These are phyloP conservation scores for Drosophila suboccidentalis DNA, from an alignment of 2,888 invertebrate genomes.

Conservation along the genomic window DNA sequence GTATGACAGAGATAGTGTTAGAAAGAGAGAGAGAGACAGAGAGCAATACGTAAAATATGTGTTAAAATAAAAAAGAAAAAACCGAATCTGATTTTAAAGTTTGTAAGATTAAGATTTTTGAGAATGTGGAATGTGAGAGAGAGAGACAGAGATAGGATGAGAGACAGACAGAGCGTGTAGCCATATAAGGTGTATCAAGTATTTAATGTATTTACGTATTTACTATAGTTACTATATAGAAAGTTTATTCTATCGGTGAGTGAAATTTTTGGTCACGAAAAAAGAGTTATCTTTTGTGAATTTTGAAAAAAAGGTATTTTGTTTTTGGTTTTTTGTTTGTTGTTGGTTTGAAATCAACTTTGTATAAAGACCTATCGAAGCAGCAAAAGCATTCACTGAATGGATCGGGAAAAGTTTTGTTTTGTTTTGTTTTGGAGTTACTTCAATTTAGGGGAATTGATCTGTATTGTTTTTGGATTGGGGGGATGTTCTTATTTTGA, in stretches of 20 bases:
- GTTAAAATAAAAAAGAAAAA: constrained; percentile 17
- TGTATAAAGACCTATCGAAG: constrained; percentile 70
- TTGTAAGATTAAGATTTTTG: not conserved
- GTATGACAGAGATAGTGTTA: constrained; percentile 15
- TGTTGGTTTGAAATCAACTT: constrained; percentile 10
- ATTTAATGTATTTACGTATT: constrained; percentile 35
- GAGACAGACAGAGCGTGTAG: constrained; percentile 59
- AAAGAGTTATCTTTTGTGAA: constrained; percentile 17
- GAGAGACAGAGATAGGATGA: constrained; percentile 23
- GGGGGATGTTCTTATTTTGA: constrained; percentile 5
- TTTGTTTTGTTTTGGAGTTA: constrained; percentile 2
- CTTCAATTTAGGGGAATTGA: constrained; percentile 8
- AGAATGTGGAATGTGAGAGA: constrained; percentile 20
- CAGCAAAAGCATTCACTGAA: constrained; percentile 77
- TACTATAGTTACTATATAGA: constrained; percentile 24
- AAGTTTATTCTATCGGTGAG: constrained; percentile 27
- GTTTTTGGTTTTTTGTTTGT: constrained; percentile 3
- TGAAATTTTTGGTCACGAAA: constrained; percentile 29
- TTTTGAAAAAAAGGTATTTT: constrained; percentile 16
- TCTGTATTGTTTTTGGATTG: not conserved
- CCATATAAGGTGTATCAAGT: constrained; percentile 38
- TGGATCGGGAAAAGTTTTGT: constrained; percentile 33
- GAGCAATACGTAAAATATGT: constrained; percentile 42
- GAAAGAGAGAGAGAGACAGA: constrained; percentile 11
- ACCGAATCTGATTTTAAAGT: constrained; percentile 6